Conservation (phyloP, 2,797 vertebrate species). For the Characodon lateralis region DNA sequence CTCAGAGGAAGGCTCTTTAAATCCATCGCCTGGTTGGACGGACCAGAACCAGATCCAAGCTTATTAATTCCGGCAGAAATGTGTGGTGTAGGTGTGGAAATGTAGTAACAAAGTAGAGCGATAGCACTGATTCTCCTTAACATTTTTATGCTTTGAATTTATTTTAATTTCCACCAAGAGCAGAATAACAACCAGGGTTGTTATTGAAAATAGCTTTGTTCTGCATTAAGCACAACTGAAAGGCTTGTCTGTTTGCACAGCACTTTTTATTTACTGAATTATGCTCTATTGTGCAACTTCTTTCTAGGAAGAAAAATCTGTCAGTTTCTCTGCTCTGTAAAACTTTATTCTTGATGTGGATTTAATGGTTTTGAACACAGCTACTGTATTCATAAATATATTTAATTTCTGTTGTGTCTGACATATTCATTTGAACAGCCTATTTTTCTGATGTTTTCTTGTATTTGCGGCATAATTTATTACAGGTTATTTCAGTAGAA, state of each 20-base stretch:
- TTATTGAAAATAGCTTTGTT: conserved; percentile 2
- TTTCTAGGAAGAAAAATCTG: background rate
- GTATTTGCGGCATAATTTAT: background rate
- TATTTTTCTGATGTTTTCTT: background rate
- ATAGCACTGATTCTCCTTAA: background rate
- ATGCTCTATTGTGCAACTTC: background rate
- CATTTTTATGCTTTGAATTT: background rate
- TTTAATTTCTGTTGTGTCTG: background rate
- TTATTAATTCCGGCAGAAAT: conserved; percentile 1
- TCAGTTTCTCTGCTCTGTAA: background rate
- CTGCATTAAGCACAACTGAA: background rate
- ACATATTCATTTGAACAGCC: background rate
- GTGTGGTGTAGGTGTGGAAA: background rate
- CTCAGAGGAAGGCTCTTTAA: conserved; percentile 53
- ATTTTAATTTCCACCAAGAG: background rate
- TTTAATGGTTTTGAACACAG: background rate
- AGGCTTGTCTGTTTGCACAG: background rate
- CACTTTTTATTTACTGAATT: background rate
- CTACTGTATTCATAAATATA: background rate
- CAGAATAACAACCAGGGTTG: background rate
- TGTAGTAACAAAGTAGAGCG: background rate
- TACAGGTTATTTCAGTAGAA: background rate
- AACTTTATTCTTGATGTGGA: background rate
- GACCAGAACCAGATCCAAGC: conserved; percentile 15
- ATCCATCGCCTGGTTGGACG: conserved; percentile 39